A percentile compares a stretch with the other conserved stretches of the same genome.
phyloP scores from a whole-genome alignment of 1,140 invertebrate genomes.

The Mizuhopecten yessoensis region DNA sequence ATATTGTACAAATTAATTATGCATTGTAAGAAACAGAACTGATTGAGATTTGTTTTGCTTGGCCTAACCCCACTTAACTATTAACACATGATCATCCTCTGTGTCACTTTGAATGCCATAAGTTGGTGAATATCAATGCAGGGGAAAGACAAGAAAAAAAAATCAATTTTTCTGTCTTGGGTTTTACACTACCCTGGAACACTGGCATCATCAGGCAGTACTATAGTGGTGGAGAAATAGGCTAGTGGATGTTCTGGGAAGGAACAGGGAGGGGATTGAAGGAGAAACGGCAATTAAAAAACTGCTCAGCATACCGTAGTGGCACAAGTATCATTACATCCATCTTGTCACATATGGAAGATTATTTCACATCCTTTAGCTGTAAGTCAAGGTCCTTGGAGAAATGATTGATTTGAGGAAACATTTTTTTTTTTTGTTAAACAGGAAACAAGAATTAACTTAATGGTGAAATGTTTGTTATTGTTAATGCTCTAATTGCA shows the following conservation, averaged over 20 bases:
- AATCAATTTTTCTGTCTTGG: conserved; percentile 19
- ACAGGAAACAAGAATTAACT: too few species aligned
- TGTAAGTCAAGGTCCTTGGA: too few species aligned
- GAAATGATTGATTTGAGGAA: too few species aligned
- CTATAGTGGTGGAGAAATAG: not conserved
- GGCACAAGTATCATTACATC: too few species aligned
- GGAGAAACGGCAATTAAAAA: not conserved
- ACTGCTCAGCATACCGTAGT: not conserved
- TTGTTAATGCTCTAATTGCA: too few species aligned
- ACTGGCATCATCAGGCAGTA: not conserved
- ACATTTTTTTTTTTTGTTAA: too few species aligned
- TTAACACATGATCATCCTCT: not conserved
- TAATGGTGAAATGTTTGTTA: too few species aligned
- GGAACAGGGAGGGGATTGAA: not conserved
- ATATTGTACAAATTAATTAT: too few species aligned
- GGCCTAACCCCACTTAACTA: not conserved
- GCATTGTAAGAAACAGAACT: too few species aligned
- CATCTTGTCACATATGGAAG: too few species aligned
- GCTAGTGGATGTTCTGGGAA: not conserved
- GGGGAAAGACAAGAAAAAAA: not conserved
- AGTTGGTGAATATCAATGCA: not conserved
- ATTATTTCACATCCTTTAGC: too few species aligned
- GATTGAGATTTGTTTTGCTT: not conserved
- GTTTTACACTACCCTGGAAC: too few species aligned
- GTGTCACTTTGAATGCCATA: not conserved